A percentile compares a stretch with the other conserved stretches of the same genome.
Evolutionary conservation across 2,113 vertebrate species (phyloP).

Genomic region (Lepidiolamprologus cunningtoni): DNA sequence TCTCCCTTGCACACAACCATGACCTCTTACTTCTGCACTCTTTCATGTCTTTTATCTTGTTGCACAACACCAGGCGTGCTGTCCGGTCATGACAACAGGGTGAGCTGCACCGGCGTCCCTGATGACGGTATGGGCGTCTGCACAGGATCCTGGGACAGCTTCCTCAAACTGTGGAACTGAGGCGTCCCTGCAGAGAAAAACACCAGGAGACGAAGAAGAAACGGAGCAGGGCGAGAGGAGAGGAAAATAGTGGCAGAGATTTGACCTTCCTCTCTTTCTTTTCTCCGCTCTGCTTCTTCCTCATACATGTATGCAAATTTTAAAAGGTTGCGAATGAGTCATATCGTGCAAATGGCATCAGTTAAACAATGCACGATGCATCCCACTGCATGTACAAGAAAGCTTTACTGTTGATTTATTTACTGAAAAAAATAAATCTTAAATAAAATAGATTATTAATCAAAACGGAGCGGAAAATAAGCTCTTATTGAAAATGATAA

Average conservation of each 20-base stretch:
- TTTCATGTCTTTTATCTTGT: not conserved
- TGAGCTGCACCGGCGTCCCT: conserved; percentile 95
- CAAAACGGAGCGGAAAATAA: conserved; percentile 1
- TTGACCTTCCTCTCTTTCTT: not conserved
- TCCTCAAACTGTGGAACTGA: conserved; percentile 83
- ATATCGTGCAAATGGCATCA: conserved; percentile 21
- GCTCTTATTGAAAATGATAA: conserved; percentile 23
- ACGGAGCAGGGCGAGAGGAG: not conserved
- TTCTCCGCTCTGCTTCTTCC: conserved; percentile 18
- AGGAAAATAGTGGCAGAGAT: not conserved
- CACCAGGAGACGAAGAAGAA: not conserved
- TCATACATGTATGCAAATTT: conserved; percentile 25
- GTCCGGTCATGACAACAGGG: conserved; percentile 95
- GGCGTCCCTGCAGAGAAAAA: not conserved
- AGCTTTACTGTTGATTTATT: not conserved
- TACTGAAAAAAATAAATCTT: not conserved
- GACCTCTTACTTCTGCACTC: not conserved
- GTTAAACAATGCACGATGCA: conserved; percentile 1
- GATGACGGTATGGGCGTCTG: conserved; percentile 93
- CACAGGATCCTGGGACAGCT: conserved; percentile 99
- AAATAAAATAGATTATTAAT: not conserved
- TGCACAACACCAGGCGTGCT: conserved; percentile 79
- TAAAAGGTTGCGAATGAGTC: conserved; percentile 2
- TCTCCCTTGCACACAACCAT: rapidly evolving
- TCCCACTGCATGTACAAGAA: not conserved